A percentile compares a stretch with the other conserved stretches of the same genome.
Conservation (phyloP, 2,113 vertebrate species). For the Onychostoma macrolepis region DNA sequence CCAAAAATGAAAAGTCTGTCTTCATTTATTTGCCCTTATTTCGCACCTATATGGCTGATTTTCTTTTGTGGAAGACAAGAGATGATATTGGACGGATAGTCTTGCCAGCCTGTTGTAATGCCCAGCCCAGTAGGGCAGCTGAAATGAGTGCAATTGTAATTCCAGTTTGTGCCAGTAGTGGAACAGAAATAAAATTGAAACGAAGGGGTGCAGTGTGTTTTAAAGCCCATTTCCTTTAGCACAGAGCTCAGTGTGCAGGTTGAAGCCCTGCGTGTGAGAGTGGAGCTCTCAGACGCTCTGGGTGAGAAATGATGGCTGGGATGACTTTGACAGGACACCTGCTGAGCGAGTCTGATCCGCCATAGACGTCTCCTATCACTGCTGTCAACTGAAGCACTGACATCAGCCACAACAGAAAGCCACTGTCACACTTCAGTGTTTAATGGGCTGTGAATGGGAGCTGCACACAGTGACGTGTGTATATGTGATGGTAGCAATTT, state of each 20-base stretch:
- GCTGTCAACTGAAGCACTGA: constrained; percentile 37
- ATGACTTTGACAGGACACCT: constrained; percentile 39
- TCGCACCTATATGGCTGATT: background rate
- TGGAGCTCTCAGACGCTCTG: background rate
- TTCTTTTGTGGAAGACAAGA: background rate
- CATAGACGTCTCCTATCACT: constrained; percentile 36
- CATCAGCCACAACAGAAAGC: constrained; percentile 40
- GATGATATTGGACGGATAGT: background rate
- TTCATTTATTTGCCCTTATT: background rate
- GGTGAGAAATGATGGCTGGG: constrained; percentile 28
- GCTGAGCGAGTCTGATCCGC: constrained; percentile 40
- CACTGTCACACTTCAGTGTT: constrained; percentile 24
- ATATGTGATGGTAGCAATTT: constrained; percentile 2
- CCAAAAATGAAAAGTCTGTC: no score
- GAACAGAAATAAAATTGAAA: background rate
- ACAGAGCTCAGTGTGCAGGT: background rate
- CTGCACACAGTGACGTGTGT: constrained; percentile 8
- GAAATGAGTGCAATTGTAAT: background rate
- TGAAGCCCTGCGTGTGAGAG: background rate
- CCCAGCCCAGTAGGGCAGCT: background rate
- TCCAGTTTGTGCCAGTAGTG: background rate
- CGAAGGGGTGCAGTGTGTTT: background rate
- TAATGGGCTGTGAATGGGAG: constrained; percentile 43
- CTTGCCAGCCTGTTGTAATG: background rate
- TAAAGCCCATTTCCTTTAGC: constrained; percentile 12